phyloP scores from a whole-genome alignment of 1,140 invertebrate species.

The Lutraria rhynchaena region DNA sequence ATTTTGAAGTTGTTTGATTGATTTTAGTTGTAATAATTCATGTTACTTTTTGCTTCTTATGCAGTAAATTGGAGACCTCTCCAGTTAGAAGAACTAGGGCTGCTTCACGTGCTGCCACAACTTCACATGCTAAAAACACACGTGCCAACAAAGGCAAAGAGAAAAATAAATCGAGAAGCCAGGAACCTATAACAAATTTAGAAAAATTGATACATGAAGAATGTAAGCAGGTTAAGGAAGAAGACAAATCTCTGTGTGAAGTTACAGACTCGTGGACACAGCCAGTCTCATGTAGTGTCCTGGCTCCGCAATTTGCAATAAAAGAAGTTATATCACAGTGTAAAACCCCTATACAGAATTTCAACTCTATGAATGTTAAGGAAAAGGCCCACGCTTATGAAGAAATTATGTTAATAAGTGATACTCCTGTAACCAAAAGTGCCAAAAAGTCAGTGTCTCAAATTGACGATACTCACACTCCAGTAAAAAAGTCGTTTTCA shows the following conservation, averaged over 20 bases:
- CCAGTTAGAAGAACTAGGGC: constrained; percentile 13
- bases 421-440: constrained; percentile 5
- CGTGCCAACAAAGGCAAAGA: not conserved
- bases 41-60: no score
- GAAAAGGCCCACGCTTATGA: constrained; percentile 44
- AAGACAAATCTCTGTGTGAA: not conserved
- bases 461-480: not conserved
- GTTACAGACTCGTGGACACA: not conserved
- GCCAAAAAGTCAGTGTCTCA: not conserved
- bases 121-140: constrained; percentile 21
- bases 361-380: constrained; percentile 52
- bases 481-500: not conserved
- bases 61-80: constrained; percentile 9
- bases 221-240: not conserved
- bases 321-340: not conserved
- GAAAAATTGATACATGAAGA: not conserved
- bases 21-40: not conserved
- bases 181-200: constrained; percentile 26
- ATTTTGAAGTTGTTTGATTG: not conserved
- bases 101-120: constrained; percentile 34
- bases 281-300: not conserved
- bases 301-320: not conserved
- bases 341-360: constrained; percentile 14
- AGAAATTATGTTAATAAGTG: constrained; percentile 41
- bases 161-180: constrained; percentile 34